phyloP scores from a whole-genome alignment of 2,113 vertebrate genomes.

The Anguilla japonica region DNA sequence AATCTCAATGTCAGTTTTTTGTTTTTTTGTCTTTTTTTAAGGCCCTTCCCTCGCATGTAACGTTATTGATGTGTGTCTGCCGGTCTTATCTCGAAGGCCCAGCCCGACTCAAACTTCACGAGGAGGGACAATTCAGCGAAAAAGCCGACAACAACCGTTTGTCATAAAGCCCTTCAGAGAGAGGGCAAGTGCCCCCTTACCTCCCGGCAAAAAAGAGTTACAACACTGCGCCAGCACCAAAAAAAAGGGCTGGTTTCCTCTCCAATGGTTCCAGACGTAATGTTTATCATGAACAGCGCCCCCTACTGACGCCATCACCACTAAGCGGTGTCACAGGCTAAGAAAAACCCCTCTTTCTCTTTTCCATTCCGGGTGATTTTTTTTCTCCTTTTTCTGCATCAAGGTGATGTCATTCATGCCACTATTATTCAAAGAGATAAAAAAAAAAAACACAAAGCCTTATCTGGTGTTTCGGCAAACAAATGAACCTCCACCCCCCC shows the following conservation, averaged over 20 bases:
- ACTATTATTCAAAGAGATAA: background rate
- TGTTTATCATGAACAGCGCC: background rate
- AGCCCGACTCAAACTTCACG: conserved; percentile 2
- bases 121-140: background rate
- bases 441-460: background rate
- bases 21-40: background rate
- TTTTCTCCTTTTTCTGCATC: background rate
- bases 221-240: background rate
- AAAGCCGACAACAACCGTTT: background rate
- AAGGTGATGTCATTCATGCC: background rate
- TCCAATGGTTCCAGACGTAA: background rate
- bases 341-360: no score
- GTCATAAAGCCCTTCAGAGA: background rate
- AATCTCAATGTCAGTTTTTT: conserved; percentile 9
- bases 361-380: background rate
- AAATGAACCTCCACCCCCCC: background rate
- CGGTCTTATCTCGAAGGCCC: conserved; percentile 18
- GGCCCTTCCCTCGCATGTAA: background rate
- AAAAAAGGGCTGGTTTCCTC: background rate
- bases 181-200: background rate
- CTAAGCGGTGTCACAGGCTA: background rate
- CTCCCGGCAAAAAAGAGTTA: background rate
- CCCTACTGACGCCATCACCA: background rate
- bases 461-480: background rate
- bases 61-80: background rate